Percentiles rank a stretch among this genome's conserved stretches.
Conservation (phyloP, 1,140 invertebrate species). For the Apis laboriosa region DNA sequence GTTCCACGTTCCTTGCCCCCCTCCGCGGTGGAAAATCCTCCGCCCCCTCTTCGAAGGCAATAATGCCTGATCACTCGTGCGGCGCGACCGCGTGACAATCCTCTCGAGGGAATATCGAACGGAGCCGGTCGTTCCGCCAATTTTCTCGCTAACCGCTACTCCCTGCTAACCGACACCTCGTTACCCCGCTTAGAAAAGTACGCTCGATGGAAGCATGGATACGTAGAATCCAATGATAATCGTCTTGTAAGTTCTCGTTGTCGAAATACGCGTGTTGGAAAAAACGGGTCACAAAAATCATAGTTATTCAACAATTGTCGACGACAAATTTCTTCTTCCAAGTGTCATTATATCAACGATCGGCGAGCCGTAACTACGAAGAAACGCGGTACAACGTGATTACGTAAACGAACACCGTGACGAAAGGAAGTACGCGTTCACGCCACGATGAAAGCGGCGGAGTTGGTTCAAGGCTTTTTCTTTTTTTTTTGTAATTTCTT, state of each 20-base stretch:
- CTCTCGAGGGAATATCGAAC: conserved; percentile 56
- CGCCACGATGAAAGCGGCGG: background rate
- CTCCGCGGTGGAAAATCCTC: background rate
- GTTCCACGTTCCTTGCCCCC: background rate
- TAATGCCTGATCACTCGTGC: conserved; percentile 44
- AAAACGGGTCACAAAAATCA: no score
- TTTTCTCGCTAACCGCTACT: conserved; percentile 53
- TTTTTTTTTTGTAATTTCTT: background rate
- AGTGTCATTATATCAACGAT: no score
- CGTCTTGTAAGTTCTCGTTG: background rate
- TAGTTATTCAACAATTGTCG: no score
- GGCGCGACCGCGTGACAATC: conserved; percentile 50
- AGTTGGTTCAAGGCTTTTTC: background rate
- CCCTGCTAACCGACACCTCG: conserved; percentile 28
- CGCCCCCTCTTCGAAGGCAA: conserved; percentile 1
- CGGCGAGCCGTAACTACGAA: background rate
- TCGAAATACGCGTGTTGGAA: no score
- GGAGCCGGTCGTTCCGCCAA: conserved; percentile 52
- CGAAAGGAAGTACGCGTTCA: background rate
- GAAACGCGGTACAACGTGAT: background rate
- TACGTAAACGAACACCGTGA: background rate
- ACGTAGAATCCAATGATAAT: conserved; percentile 1
- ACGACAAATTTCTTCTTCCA: no score
- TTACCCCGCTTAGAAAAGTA: conserved; percentile 58
- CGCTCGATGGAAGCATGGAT: background rate